A percentile compares a stretch with the other conserved stretches of the same genome.
phyloP scores from a whole-genome alignment of 2,888 invertebrate species.

The Syrista parreyssii region DNA sequence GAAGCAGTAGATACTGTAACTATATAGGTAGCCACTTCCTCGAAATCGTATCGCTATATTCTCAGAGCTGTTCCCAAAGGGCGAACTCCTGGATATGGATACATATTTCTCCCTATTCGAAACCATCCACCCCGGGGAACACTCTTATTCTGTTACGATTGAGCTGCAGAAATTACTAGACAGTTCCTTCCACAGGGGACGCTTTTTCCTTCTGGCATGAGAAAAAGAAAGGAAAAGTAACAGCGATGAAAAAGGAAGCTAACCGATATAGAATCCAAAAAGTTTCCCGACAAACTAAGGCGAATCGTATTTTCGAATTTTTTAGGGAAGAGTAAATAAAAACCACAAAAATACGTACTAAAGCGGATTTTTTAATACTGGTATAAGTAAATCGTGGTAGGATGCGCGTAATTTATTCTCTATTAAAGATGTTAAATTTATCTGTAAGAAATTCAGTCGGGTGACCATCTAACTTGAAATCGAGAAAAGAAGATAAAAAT shows the following conservation, averaged over 20 bases:
- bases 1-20: not conserved
- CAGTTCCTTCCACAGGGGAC: slow-evolving; percentile 30
- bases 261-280: not conserved
- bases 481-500: slow-evolving; percentile 26
- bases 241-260: slow-evolving; percentile 6
- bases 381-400: not conserved
- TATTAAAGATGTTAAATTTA: not conserved
- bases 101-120: slow-evolving; percentile 41
- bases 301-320: not conserved
- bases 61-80: slow-evolving; percentile 3
- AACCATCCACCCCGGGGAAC: slow-evolving; percentile 36
- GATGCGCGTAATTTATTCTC: not conserved
- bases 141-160: slow-evolving; percentile 47
- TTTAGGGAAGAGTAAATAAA: not conserved
- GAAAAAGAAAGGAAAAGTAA: slow-evolving; percentile 2
- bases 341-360: not conserved
- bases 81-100: slow-evolving; percentile 31
- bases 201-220: slow-evolving; percentile 23
- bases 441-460: not conserved
- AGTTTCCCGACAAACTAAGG: not conserved
- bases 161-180: slow-evolving; percentile 48
- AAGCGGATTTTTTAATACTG: not conserved
- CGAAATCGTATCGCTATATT: slow-evolving; percentile 31
- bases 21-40: slow-evolving; percentile 21
- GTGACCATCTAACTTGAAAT: slow-evolving; percentile 30